Percentiles rank a stretch among this genome's conserved stretches.
These are phyloP conservation scores for Crossocerus cetratus DNA, from an alignment of 2,888 invertebrate species.

Conservation along the genomic window DNA sequence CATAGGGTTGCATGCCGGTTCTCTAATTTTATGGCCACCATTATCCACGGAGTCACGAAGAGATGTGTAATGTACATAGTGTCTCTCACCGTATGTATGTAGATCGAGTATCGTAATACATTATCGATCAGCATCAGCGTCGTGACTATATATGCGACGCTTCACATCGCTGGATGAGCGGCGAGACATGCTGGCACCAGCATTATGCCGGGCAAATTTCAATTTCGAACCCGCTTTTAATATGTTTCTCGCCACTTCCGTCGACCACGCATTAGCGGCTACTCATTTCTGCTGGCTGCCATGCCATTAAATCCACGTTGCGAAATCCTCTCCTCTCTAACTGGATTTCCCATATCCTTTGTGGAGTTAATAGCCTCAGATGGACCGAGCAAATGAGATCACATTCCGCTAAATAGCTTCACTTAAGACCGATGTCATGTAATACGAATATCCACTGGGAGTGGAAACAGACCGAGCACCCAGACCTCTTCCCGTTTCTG, in stretches of 20 bases:
- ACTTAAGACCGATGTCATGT: not conserved
- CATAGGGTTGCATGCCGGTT: not conserved
- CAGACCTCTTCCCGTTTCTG: too few species aligned
- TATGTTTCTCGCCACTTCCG: conserved; percentile 33
- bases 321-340: not conserved
- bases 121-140: conserved; percentile 42
- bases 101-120: conserved; percentile 42
- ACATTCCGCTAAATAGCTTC: not conserved
- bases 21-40: conserved; percentile 55
- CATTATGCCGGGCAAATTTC: conserved; percentile 37
- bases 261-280: not conserved
- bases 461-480: too few species aligned
- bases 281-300: not conserved
- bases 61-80: conserved; percentile 23
- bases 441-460: conserved; percentile 34
- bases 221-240: conserved; percentile 41
- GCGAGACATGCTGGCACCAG: conserved; percentile 22
- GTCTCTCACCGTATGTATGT: conserved; percentile 44
- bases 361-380: conserved; percentile 1
- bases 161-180: conserved; percentile 20
- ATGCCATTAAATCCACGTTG: not conserved
- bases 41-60: conserved; percentile 42
- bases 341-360: conserved; percentile 1
- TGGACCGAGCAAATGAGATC: not conserved
- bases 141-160: not conserved